Evolutionary conservation across 2,888 invertebrate species (phyloP).

Genomic region (Ferrisia virgata): DNA sequence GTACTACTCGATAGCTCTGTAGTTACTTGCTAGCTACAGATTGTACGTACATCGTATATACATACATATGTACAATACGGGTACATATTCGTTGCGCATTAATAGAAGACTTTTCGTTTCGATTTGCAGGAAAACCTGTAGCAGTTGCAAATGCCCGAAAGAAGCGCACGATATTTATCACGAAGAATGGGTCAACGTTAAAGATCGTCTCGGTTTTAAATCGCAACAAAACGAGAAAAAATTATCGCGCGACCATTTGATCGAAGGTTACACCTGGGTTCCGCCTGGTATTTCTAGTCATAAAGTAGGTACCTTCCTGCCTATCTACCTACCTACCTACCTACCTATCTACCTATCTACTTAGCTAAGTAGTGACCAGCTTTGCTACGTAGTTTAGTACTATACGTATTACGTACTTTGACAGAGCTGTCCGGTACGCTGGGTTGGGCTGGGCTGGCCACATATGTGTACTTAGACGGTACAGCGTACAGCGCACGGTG

Average conservation of each 20-base stretch:
- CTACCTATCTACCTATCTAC: not conserved
- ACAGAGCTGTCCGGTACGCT: too few species aligned
- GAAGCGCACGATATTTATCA: conserved; percentile 87
- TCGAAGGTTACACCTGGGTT: conserved; percentile 71
- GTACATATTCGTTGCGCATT: not conserved
- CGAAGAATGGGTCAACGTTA: conserved; percentile 77
- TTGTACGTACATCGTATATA: too few species aligned
- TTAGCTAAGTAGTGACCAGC: too few species aligned
- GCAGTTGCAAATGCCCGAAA: conserved; percentile 86
- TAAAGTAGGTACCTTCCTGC: conserved; percentile 48
- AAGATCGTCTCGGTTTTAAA: conserved; percentile 68
- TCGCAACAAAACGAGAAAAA: conserved; percentile 57
- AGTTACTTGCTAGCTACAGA: too few species aligned
- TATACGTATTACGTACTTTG: too few species aligned
- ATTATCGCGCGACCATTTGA: conserved; percentile 61
- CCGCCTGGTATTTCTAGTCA: conserved; percentile 57
- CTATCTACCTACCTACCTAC: not conserved
- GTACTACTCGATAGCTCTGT: too few species aligned
- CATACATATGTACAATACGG: too few species aligned
- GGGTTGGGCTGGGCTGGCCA: too few species aligned
- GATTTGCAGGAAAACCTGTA: conserved; percentile 80
- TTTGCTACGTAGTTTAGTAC: not conserved
- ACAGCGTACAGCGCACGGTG: too few species aligned
- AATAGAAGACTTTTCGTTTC: not conserved
- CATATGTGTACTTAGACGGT: too few species aligned